A percentile compares a stretch with the other conserved stretches of the same genome.
These are phyloP conservation scores for Acomys russatus DNA, from an alignment of 2,797 vertebrate genomes.

Conservation along the genomic window DNA sequence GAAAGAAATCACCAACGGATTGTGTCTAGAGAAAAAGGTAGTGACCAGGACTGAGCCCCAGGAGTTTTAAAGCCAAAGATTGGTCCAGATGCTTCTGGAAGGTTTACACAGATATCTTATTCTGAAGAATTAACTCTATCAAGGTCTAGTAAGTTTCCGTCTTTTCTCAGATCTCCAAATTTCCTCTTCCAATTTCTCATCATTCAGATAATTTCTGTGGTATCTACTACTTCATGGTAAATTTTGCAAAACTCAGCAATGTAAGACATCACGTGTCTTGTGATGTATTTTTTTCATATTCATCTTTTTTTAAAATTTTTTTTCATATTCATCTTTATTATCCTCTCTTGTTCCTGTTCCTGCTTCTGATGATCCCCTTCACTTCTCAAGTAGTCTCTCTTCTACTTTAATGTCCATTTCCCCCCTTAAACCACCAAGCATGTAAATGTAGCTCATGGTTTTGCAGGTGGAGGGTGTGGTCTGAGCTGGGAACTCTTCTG, in stretches of 20 bases:
- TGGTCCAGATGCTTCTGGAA: neutral
- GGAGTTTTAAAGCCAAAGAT: neutral
- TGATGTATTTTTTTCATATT: no score
- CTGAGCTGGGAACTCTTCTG: neutral
- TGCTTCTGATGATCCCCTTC: neutral
- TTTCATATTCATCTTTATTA: neutral
- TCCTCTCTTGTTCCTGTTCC: neutral
- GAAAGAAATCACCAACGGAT: neutral
- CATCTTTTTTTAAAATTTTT: no score
- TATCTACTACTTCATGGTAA: neutral
- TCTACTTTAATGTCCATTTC: neutral
- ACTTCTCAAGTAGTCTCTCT: neutral
- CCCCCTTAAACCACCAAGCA: neutral
- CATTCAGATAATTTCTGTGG: neutral
- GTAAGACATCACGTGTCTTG: neutral
- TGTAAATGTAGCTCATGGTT: neutral
- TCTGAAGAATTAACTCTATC: neutral
- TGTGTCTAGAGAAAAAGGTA: neutral
- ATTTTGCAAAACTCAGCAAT: neutral
- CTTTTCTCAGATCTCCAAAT: constrained; percentile 3
- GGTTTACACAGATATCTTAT: neutral
- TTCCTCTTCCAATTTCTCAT: neutral
- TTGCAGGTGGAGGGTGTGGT: neutral
- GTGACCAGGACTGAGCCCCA: neutral
- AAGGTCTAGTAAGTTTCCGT: neutral